Base-by-base conservation (phyloP, 2,888 invertebrate genomes). In the Hypomecis atomaria region DNA sequence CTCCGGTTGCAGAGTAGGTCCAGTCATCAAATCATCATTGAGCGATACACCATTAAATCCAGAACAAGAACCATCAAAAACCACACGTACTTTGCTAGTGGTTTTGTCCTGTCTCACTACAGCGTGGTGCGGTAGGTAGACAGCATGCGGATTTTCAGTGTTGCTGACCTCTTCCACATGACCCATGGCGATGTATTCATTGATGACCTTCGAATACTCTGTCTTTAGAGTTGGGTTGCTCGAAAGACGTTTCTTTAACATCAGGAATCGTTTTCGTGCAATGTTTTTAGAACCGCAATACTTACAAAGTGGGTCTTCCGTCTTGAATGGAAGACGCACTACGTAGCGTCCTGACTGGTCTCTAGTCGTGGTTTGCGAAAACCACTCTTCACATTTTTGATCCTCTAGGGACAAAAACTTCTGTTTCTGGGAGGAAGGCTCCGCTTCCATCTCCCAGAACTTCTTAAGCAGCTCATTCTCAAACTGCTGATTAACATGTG, bases 401-500 rank as follows among this genome's bases (percentile, higher is more conserved):
- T 43, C 43, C 43, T 43, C n/a, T 9, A 43, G 10, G n/a, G 43
- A 9, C 9, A 43, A 43, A n/a, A 5, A 4, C 9, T 43, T 43
- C 9, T 10, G n/a, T 43, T 43, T 43, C 43, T 9, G n/a, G 10
- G 43, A n/a, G n/a, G 43, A n/a, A 10, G 43, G n/a, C 7, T 43
- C n/a, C n/a, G 10, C 5, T 43, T 43, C n/a, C 43, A 43, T 43
- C 43, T 43, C n/a, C 10, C 43, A 10, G 43, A 43, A 43, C 43
- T n/a, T 43, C 43, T 43, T 43, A 5, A 43, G 10, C 43, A 43
- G 43, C 10, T 43, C 43, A n/a, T 43, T n/a, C n/a, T 43, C 43
- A n/a, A 43, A 43, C 10, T 43, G 43, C 9, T 43, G 43, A n/a
- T 43, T 43, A n/a, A n/a, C 43, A 43, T 43, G 43, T n/a, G n/a